Base-by-base conservation (phyloP, 2,888 invertebrate species). In the Escarpia spicata region DNA sequence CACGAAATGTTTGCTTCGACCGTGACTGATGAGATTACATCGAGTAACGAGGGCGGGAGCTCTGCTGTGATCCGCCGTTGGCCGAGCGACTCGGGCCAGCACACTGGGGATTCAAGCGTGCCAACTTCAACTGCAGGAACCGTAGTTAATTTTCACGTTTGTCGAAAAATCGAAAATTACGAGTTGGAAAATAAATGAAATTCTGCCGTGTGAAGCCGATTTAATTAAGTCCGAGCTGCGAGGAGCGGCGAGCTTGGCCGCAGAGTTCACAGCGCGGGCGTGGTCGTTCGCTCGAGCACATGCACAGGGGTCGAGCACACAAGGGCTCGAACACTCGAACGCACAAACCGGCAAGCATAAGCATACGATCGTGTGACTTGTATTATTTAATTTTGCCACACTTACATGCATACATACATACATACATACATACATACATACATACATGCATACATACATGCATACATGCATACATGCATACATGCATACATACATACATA, bases 151-250 rank as follows among this genome's bases (percentile, higher is more conserved):
- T 75, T 75, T 26, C 75, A 75, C 75, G 75, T 75, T 75, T 75
- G 75, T 75, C 75, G 75, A 75, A 75, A 75, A 75, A 75, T 75
- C 75, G 75, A 75, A 75, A 75, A 75, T 75, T 75, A 75, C 75
- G 75, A 75, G 75, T 75, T 75, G 75, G 75, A n/a, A 75, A 75
- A 75, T 75, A 75, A 75, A 75, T 75, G 75, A 75, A 75, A 26
- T 75, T 75, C 75, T 75, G 75, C 75, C 75, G 75, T 75, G 75
- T 75, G 75, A 75, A 75, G 75, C 75, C 6, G 75, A n/a, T 75
- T 75, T 75, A 75, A 75, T 75, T 75, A 75, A 75, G 75, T 4
- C 75, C 26, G 75, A 75, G 75, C n/a, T 15, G 26, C 75, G 3
- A 0, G 75, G 75, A 75, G 75, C 75, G 26, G 4, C 26, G 75